Conservation (phyloP, 2,113 vertebrate genomes). For the Calyptommatus sinebrachiatus region DNA sequence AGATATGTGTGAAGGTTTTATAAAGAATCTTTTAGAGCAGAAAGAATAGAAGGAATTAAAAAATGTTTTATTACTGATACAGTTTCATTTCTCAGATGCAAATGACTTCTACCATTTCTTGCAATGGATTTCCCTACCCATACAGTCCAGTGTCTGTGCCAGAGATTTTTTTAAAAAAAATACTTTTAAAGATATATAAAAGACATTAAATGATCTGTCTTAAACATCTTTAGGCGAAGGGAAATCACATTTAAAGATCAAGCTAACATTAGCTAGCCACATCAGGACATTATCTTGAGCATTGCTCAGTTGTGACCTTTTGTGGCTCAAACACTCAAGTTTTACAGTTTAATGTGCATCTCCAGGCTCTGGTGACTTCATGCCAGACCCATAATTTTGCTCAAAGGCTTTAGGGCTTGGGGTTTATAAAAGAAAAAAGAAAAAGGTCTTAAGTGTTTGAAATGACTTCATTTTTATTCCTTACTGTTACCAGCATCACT, state of each 20-base stretch:
- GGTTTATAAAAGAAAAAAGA: background rate
- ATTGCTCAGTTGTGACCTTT: constrained; percentile 20
- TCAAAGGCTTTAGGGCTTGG: constrained; percentile 17
- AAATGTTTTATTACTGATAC: constrained; percentile 38
- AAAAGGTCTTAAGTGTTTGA: background rate
- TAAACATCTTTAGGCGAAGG: constrained; percentile 45
- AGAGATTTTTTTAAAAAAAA: constrained; percentile 28
- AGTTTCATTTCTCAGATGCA: constrained; percentile 48
- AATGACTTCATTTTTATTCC: constrained; percentile 23
- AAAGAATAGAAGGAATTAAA: constrained; percentile 35
- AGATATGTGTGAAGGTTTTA: background rate
- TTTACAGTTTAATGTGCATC: constrained; percentile 25
- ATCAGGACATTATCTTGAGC: constrained; percentile 24
- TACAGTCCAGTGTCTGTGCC: constrained; percentile 37
- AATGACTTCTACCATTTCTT: constrained; percentile 39
- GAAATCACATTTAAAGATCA: constrained; percentile 50
- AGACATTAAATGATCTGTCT: constrained; percentile 35
- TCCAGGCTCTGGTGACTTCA: background rate
- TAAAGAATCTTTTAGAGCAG: constrained; percentile 52
- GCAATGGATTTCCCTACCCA: constrained; percentile 33
- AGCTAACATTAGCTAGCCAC: constrained; percentile 40
- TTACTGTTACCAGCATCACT: constrained; percentile 5
- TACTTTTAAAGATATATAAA: constrained; percentile 39
- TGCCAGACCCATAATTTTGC: background rate
- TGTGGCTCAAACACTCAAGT: constrained; percentile 5